Base-by-base conservation (phyloP, 2,797 vertebrate species). In the Notolabrus celidotus region DNA sequence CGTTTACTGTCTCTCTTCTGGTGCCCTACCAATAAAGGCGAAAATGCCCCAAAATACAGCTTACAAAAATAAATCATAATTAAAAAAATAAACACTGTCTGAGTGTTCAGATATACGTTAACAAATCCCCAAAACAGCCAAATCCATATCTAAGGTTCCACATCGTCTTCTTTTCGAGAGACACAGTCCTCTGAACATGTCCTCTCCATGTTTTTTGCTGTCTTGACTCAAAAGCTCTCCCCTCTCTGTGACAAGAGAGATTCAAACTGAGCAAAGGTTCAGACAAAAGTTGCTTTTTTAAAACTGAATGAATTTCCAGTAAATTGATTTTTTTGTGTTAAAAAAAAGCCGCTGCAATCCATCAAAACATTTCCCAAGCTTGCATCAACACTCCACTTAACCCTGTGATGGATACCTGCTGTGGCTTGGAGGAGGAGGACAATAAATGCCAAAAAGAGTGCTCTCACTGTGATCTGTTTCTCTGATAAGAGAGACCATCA, bases 391-490 rank as follows among this genome's bases (percentile, higher is more conserved):
- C 53, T 55, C 63, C 57, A 56, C 38, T 66, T 59, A 80, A 64
- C 33, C 62, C 46, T 62, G n/a, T 78, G 76, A 85, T 74, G 29
- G 33, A 73, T 76, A 17, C 43, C 54, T 54, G 38, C 64, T 54
- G 59, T 49, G 43, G 22, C 61, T 51, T 16, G 14, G 50, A 41
- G 47, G 67, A 68, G 16, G 47, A 56, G 45, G 57, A 74, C 65
- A 67, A 61, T 77, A 83, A 85, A 86, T 63, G 79, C 60, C 80
- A 86, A 70, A 52, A 58, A 61, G 67, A 71, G 67, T 3, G 31
- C 63, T 77, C 72, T 71, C 46, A 27, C 25, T 17, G 2, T 80
- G 80, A 84, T 82, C 76, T 71, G 56, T 88, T 74, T 59, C 54
- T 66, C 69, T 69, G 51, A 67, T 73, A 77, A 77, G 6, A 33